Evolutionary conservation across 2,888 invertebrate species (phyloP).

Genomic region (Epinotia nisella): DNA sequence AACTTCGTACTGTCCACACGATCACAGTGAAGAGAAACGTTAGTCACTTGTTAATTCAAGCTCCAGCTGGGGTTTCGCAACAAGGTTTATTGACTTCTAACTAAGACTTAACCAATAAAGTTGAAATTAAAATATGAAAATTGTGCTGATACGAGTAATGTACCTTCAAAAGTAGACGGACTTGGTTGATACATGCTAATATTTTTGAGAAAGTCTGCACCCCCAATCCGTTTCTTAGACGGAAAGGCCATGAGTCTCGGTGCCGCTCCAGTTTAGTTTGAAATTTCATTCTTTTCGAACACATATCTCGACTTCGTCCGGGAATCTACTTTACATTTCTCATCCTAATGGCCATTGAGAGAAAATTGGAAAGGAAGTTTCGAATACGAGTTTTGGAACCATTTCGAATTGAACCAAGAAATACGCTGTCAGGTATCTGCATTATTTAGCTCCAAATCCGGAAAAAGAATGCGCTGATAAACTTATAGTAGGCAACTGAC

Average conservation of each 20-base stretch:
- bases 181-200: slow-evolving; percentile 59
- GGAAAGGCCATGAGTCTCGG: slow-evolving; percentile 56
- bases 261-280: slow-evolving; percentile 72
- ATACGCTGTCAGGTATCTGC: slow-evolving; percentile 60
- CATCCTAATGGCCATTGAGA: slow-evolving; percentile 84
- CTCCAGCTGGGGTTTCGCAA: background rate
- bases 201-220: slow-evolving; percentile 60
- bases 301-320: slow-evolving; percentile 80
- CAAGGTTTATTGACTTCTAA: background rate
- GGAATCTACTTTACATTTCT: slow-evolving; percentile 84
- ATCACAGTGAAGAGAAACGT: slow-evolving; percentile 23
- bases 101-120: background rate
- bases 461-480: background rate
- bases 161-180: slow-evolving; percentile 27
- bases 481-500: background rate
- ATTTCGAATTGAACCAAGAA: slow-evolving; percentile 63
- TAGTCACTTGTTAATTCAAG: slow-evolving; percentile 24
- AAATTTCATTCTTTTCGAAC: slow-evolving; percentile 82
- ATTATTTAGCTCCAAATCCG: slow-evolving; percentile 22
- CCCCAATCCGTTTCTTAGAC: slow-evolving; percentile 62
- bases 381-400: slow-evolving; percentile 67
- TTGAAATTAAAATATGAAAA: background rate
- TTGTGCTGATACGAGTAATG: slow-evolving; percentile 27
- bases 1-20: slow-evolving; percentile 31
- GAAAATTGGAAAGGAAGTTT: slow-evolving; percentile 84